These are phyloP conservation scores for Athetis lepigone DNA, from an alignment of 2,888 invertebrate species.

Conservation along the genomic window DNA sequence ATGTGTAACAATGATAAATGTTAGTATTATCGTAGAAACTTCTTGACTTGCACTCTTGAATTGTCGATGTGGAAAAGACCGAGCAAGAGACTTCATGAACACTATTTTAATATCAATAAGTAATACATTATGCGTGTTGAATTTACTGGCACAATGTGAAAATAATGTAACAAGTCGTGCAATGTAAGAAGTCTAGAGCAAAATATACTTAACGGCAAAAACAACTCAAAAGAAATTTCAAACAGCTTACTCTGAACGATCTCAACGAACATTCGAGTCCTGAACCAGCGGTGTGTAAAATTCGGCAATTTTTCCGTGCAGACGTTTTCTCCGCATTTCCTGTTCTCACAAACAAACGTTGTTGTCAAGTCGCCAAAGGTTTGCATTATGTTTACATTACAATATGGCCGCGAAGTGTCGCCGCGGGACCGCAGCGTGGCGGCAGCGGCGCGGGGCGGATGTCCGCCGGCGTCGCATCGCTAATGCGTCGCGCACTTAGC, in stretches of 20 bases:
- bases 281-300: background rate
- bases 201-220: no score
- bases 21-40: background rate
- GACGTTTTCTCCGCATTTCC: constrained; percentile 23
- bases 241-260: background rate
- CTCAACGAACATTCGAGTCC: background rate
- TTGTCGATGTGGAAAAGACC: no score
- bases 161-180: no score
- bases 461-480: constrained; percentile 86
- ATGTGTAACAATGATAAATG: constrained; percentile 20
- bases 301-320: background rate
- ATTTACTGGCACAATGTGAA: no score
- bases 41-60: no score
- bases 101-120: no score
- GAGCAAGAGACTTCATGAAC: no score
- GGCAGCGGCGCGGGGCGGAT: constrained; percentile 70
- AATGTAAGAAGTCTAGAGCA: no score
- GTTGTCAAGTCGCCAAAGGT: constrained; percentile 49
- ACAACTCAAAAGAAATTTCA: no score
- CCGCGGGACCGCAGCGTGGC: constrained; percentile 58
- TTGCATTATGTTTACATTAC: constrained; percentile 75
- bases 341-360: constrained; percentile 26
- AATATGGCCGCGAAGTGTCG: constrained; percentile 77
- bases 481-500: constrained; percentile 87
- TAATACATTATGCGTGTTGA: no score